phyloP scores from a whole-genome alignment of 2,113 vertebrate genomes.

The Alethe diademata region DNA sequence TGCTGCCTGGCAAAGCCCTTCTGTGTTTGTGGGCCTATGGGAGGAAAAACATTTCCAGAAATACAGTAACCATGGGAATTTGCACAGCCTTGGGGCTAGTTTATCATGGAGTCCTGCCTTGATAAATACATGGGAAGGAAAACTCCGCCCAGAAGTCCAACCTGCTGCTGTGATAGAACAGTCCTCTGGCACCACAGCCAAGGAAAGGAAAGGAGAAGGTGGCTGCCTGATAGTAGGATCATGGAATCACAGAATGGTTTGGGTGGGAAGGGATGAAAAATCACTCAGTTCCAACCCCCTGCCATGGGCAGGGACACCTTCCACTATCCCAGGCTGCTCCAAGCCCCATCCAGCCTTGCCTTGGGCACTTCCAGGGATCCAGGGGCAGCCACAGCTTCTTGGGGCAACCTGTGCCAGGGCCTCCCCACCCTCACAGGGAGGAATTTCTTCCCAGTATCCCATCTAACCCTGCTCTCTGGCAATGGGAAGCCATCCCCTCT shows the following conservation, averaged over 20 bases:
- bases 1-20: neutral
- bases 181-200: neutral
- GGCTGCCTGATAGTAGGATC: neutral
- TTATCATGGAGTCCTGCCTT: slow-evolving; percentile 22
- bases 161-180: neutral
- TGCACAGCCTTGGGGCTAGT: neutral
- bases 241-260: neutral
- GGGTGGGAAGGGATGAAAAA: neutral
- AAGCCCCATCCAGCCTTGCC: fast-evolving
- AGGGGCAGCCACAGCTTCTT: neutral
- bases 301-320: neutral
- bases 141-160: neutral
- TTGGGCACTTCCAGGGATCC: neutral
- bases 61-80: neutral
- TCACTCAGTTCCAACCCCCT: neutral
- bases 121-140: neutral
- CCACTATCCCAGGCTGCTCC: neutral
- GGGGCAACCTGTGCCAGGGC: neutral
- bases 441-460: neutral
- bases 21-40: neutral
- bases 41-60: neutral
- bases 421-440: fast-evolving
- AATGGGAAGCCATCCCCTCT: neutral
- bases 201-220: neutral
- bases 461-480: neutral